Percentiles rank a stretch among this genome's conserved stretches.
Conservation (phyloP, 2,888 invertebrate genomes). For the Stratiomys singularior region DNA sequence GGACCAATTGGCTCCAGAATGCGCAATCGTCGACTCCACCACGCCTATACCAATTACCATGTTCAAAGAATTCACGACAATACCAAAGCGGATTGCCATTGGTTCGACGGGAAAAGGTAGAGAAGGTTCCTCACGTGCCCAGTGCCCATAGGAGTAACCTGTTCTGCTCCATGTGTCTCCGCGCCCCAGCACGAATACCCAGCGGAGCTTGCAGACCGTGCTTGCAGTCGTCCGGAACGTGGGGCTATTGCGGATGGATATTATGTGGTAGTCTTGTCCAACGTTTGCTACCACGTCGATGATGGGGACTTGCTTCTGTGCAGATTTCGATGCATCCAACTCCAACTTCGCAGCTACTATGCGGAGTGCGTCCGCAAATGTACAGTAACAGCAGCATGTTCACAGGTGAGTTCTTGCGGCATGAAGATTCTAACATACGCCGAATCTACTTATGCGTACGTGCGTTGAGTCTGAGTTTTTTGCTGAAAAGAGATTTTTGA, state of each 20-base stretch:
- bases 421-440: no score
- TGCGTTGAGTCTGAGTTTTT: no score
- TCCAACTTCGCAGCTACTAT: not conserved
- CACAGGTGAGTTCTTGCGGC: no score
- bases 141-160: slow-evolving; percentile 37
- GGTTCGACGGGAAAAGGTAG: slow-evolving; percentile 37
- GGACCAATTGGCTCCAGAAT: slow-evolving; percentile 44
- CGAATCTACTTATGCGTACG: no score
- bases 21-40: slow-evolving; percentile 46
- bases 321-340: not conserved
- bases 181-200: not conserved
- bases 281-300: not conserved
- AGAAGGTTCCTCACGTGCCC: slow-evolving; percentile 33
- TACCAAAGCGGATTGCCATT: slow-evolving; percentile 1
- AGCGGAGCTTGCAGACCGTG: not conserved
- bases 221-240: slow-evolving; percentile 10
- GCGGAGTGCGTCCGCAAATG: no score
- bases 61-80: slow-evolving; percentile 12
- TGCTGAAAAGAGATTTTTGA: no score
- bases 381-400: no score
- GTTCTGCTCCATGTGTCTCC: slow-evolving; percentile 27
- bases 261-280: no score
- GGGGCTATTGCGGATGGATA: not conserved
- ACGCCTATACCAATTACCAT: slow-evolving; percentile 46
- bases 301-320: slow-evolving; percentile 28